Evolutionary conservation across 1,140 invertebrate genomes (phyloP), one percentile per base, ranked within the genome.

Genomic region (Trypoxylus dichotomus): DNA sequence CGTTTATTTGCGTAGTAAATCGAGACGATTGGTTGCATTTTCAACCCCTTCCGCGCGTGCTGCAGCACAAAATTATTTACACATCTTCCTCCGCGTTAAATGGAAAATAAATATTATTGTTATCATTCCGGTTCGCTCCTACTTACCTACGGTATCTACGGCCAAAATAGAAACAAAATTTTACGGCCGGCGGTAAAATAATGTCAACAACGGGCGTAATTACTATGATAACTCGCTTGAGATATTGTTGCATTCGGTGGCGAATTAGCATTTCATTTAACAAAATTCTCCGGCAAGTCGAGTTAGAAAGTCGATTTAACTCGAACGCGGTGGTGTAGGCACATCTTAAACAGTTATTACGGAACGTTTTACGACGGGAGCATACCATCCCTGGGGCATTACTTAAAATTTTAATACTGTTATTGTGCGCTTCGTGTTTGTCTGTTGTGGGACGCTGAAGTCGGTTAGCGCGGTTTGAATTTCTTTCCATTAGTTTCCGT

Each of bases 81-180:
- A 27, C 60, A 13, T 27, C 19, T 63, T 24, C 60, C 21, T 6
- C 60, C 1, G 60, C 21, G 13, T 19, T 47, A 63, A 63, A 63
- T 63, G 60, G 60, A 63, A 63, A 63, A 63, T 63, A 63, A 63
- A 63, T 63, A 63, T 63, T 63, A 63, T 63, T 63, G 25, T 24
- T 63, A 27, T 24, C 13, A 6, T 24, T 63, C 10, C 60, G 5
- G 60, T 63, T 27, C 21, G 21, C 19, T 11, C 60, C 5, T 37
- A 37, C 60, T 24, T 63, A 63, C 21, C n/a, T 27, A 63, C 19
- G 54, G 3, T 6, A 15, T 21, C 6, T 5, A 63, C 11, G 0
- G 1, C 13, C 15, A 8, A 47, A 47, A 47, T 47, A 47, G 43
- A 47, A 47, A 47, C 43, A 47, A 47, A 47, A 47, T 47, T 47